Evolutionary conservation across 1,140 invertebrate genomes (phyloP).

Genomic region (Ylistrum balloti): DNA sequence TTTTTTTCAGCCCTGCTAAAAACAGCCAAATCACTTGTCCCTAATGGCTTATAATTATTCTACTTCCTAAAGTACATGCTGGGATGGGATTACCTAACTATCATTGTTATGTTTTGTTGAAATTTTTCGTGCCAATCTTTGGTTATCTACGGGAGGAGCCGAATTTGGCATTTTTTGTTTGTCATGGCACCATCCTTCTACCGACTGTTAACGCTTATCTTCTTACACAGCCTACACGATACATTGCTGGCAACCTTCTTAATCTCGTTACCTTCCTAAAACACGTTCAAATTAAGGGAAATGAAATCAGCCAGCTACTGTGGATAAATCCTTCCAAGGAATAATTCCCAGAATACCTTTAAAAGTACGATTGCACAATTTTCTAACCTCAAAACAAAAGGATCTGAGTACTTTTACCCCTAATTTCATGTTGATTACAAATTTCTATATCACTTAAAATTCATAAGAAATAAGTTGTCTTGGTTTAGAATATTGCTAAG

Average conservation of each 20-base stretch:
- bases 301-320: not conserved
- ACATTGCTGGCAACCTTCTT: not conserved
- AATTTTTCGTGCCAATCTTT: conserved; percentile 25
- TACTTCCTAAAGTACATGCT: not conserved
- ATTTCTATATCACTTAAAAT: not conserved
- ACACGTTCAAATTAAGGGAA: not conserved
- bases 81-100: conserved; percentile 16
- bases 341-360: conserved; percentile 28
- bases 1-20: not conserved
- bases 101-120: not conserved
- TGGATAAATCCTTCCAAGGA: not conserved
- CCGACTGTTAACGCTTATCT: not conserved
- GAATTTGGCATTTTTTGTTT: conserved; percentile 29
- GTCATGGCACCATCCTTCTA: not conserved
- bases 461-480: not conserved
- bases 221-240: not conserved
- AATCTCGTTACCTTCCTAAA: not conserved
- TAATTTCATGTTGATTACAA: not conserved
- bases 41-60: conserved; percentile 1
- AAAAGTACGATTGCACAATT: not conserved
- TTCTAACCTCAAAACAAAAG: not conserved
- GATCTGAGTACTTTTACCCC: not conserved
- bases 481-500: too few species aligned
- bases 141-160: conserved; percentile 4
- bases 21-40: conserved; percentile 21